Evolutionary conservation across 2,113 vertebrate species (phyloP).

Genomic region (Peucedramus taeniatus): DNA sequence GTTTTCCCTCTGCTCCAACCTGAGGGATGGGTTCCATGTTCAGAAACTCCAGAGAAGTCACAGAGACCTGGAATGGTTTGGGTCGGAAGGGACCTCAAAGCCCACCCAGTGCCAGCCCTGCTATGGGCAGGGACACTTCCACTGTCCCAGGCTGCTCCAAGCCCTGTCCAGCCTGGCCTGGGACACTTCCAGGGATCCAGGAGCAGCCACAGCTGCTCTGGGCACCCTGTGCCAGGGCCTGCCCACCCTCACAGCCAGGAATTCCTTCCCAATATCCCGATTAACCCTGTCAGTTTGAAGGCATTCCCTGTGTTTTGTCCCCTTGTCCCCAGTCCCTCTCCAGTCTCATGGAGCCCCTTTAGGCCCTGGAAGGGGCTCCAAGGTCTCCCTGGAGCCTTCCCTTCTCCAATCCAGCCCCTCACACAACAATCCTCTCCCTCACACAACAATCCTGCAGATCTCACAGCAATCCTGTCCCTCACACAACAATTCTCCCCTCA

Average conservation of each 20-base stretch:
- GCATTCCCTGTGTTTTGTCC: neutral
- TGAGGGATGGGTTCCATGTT: neutral
- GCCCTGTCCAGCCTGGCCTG: neutral
- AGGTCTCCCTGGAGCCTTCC: neutral
- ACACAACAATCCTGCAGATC: too few relatives aligned
- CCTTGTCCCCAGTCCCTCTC: neutral
- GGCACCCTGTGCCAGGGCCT: neutral
- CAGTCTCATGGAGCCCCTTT: neutral
- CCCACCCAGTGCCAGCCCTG: neutral
- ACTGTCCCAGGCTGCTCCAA: neutral
- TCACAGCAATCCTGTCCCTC: too few relatives aligned
- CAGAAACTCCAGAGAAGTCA: neutral
- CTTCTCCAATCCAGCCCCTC: too few relatives aligned
- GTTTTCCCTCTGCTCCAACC: neutral
- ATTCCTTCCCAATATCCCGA: neutral
- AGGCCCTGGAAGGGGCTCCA: neutral
- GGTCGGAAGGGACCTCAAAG: neutral
- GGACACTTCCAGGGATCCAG: neutral
- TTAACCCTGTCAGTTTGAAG: neutral
- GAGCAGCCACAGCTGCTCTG: neutral
- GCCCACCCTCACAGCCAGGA: fast-evolving
- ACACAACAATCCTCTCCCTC: too few relatives aligned
- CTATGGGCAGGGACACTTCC: neutral
- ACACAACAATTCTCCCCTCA: too few relatives aligned
- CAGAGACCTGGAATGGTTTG: neutral